Percentiles rank a stretch among this genome's conserved stretches.
Evolutionary conservation across 2,113 vertebrate genomes (phyloP).

Genomic region (Balaeniceps rex): DNA sequence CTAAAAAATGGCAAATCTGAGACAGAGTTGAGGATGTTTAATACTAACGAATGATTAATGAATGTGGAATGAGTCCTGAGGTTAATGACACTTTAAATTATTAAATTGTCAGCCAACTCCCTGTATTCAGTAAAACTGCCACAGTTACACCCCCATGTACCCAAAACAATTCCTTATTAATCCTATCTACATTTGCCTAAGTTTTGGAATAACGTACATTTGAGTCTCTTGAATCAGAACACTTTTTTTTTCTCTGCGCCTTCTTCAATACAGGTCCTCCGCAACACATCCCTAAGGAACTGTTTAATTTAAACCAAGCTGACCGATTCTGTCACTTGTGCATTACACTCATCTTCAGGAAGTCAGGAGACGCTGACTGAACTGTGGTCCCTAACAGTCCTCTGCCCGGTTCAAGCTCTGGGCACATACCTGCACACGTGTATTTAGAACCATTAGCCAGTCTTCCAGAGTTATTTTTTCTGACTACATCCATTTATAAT

Average conservation of each 20-base stretch:
- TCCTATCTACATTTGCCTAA: background rate
- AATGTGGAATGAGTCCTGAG: background rate
- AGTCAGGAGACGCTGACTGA: background rate
- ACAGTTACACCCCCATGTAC: background rate
- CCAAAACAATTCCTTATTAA: background rate
- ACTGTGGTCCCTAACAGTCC: background rate
- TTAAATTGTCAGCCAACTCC: background rate
- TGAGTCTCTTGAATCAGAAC: background rate
- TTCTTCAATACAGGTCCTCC: background rate
- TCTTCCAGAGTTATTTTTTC: background rate
- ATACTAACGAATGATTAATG: background rate
- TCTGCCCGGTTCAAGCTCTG: background rate
- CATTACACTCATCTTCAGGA: background rate
- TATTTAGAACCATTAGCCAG: background rate
- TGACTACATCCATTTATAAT: background rate
- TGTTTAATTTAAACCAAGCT: background rate
- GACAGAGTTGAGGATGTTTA: background rate
- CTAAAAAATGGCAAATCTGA: background rate
- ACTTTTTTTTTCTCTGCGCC: background rate
- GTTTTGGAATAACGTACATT: background rate
- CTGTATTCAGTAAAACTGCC: background rate
- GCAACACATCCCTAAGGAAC: background rate
- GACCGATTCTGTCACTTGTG: background rate
- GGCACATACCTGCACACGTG: accelerated
- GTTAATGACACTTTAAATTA: background rate